phyloP scores from a whole-genome alignment of 2,888 invertebrate genomes.

The Hedya salicella region DNA sequence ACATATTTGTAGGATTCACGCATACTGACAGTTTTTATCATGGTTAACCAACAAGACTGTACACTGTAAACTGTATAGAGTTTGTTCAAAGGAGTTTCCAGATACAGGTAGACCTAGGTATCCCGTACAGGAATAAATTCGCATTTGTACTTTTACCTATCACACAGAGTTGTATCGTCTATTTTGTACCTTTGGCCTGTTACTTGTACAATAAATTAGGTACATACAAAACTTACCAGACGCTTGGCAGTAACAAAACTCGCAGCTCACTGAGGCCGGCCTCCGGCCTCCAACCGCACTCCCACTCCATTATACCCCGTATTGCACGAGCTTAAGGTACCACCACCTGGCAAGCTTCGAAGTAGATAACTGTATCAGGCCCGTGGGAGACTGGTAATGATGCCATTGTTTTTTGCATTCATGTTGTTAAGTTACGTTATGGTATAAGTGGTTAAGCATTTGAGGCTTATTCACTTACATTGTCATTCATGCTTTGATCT shows the following conservation, averaged over 20 bases:
- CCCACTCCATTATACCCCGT: constrained; percentile 6
- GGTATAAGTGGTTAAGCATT: constrained; percentile 9
- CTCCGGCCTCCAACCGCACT: neutral
- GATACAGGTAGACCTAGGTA: too few relatives aligned
- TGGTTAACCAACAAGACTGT: too few relatives aligned
- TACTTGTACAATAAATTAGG: too few relatives aligned
- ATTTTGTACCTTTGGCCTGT: too few relatives aligned
- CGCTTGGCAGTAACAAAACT: constrained; percentile 21
- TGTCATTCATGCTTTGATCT: neutral
- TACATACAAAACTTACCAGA: neutral
- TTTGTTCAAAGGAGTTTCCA: too few relatives aligned
- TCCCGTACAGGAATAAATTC: too few relatives aligned
- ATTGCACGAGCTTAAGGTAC: constrained; percentile 1
- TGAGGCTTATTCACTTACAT: neutral
- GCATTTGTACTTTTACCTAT: too few relatives aligned
- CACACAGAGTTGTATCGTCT: too few relatives aligned
- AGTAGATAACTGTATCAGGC: constrained; percentile 47
- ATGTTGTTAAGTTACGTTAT: constrained; percentile 27
- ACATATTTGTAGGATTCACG: too few relatives aligned
- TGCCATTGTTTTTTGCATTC: constrained; percentile 49
- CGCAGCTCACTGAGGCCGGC: constrained; percentile 13
- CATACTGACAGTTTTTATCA: too few relatives aligned
- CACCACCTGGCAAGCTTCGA: constrained; percentile 34
- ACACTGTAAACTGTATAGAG: too few relatives aligned
- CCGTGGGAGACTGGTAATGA: constrained; percentile 50